Percentiles rank a stretch among this genome's conserved stretches.
phyloP scores from a whole-genome alignment of 2,797 vertebrate species.

The Helostoma temminkii region DNA sequence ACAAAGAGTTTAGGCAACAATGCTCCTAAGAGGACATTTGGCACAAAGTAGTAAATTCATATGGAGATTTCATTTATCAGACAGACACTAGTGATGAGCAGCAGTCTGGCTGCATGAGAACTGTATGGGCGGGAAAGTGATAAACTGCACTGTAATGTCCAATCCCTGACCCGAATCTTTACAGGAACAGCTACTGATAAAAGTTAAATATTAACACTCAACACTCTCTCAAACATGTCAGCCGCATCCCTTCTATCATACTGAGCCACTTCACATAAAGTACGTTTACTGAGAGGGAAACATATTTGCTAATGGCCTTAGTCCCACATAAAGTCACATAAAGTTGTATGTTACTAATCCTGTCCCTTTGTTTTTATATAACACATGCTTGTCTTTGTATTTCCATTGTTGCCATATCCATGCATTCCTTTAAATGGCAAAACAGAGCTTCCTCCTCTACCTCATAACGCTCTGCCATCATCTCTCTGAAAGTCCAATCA shows the following conservation, averaged over 20 bases:
- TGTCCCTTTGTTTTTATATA: constrained; percentile 5
- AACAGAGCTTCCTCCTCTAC: constrained; percentile 27
- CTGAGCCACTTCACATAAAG: constrained; percentile 28
- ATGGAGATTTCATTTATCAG: constrained; percentile 30
- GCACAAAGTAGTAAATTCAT: constrained; percentile 39
- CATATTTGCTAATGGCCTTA: background rate
- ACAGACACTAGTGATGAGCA: constrained; percentile 21
- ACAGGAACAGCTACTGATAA: constrained; percentile 39
- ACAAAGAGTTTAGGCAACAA: constrained; percentile 8
- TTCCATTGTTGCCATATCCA: background rate
- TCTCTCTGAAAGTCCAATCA: constrained; percentile 55
- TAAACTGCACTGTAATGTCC: constrained; percentile 40
- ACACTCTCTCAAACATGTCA: constrained; percentile 29
- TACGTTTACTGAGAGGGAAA: background rate
- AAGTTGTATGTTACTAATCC: background rate
- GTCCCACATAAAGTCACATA: background rate
- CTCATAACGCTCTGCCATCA: constrained; percentile 23
- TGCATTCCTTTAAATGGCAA: constrained; percentile 37
- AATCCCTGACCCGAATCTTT: constrained; percentile 31
- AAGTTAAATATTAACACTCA: constrained; percentile 45
- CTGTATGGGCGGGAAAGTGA: constrained; percentile 24
- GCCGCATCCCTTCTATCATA: constrained; percentile 22
- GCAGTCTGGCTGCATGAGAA: constrained; percentile 9
- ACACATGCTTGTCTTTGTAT: too few relatives aligned
- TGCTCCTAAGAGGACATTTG: constrained; percentile 30